phyloP scores from a whole-genome alignment of 1,140 invertebrate species.

The Drosophila setifemur region DNA sequence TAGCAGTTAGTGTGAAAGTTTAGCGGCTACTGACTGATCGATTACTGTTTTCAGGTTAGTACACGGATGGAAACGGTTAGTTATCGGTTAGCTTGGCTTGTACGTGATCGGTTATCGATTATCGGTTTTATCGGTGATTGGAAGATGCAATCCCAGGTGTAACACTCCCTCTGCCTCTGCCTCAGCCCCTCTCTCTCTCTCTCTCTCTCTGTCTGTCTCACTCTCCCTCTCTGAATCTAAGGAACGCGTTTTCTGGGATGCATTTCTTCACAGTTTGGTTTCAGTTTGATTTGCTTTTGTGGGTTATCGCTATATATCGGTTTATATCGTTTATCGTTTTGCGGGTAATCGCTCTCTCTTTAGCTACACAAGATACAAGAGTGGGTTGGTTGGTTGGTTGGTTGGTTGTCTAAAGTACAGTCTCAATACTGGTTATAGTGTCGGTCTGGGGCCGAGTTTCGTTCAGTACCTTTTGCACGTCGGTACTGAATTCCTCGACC shows the following conservation, averaged over 20 bases:
- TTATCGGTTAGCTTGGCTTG: slow-evolving; percentile 30
- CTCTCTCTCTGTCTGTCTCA: neutral
- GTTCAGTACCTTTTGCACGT: slow-evolving; percentile 92
- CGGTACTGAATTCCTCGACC: slow-evolving; percentile 93
- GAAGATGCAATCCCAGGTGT: slow-evolving; percentile 30
- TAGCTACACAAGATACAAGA: slow-evolving; percentile 33
- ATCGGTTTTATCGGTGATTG: slow-evolving; percentile 14
- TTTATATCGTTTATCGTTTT: slow-evolving; percentile 29
- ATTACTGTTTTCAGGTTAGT: slow-evolving; percentile 48
- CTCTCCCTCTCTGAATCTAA: neutral
- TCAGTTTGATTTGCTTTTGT: slow-evolving; percentile 1
- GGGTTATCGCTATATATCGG: slow-evolving; percentile 11
- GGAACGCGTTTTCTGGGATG: slow-evolving; percentile 29
- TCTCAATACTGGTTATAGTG: slow-evolving; percentile 82
- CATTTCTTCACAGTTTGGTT: slow-evolving; percentile 15
- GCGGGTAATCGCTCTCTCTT: slow-evolving; percentile 40
- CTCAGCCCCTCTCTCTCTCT: neutral
- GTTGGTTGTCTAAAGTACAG: slow-evolving; percentile 78
- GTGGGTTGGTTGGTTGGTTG: too few relatives aligned
- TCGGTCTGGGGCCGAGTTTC: slow-evolving; percentile 67
- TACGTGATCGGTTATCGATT: slow-evolving; percentile 3
- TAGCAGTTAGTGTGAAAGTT: slow-evolving; percentile 73
- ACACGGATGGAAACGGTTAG: too few relatives aligned
- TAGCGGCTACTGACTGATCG: slow-evolving; percentile 67
- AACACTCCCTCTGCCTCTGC: neutral